These are phyloP conservation scores for Hapalemur alaotrensis DNA, from an alignment of 2,797 vertebrate genomes.

Conservation along the genomic window DNA sequence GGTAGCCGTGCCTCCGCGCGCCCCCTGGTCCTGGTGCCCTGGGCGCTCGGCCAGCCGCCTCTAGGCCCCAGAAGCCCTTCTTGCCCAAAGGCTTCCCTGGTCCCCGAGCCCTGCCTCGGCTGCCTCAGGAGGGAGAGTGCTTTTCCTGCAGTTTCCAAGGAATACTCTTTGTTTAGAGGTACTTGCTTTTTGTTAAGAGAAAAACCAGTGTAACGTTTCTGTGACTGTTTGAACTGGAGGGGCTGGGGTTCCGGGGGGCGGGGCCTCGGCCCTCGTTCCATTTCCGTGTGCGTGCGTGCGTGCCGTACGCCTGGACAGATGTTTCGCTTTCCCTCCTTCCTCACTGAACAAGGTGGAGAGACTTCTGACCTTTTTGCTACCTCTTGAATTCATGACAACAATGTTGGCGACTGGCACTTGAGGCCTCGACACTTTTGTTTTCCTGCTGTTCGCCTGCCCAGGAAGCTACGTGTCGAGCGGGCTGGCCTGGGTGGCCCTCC, in stretches of 20 bases:
- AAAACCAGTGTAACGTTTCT: constrained; percentile 89
- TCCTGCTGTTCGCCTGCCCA: background rate
- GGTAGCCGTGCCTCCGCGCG: background rate
- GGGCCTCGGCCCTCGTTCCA: constrained; percentile 79
- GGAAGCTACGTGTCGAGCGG: background rate
- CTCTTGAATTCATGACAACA: constrained; percentile 94
- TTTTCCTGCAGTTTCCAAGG: constrained; percentile 79
- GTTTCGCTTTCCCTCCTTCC: constrained; percentile 77
- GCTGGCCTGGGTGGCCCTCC: background rate
- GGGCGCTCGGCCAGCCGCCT: constrained; percentile 40
- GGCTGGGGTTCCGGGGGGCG: constrained; percentile 84
- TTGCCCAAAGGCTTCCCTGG: constrained; percentile 82
- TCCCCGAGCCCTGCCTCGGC: constrained; percentile 81
- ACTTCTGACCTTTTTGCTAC: constrained; percentile 93
- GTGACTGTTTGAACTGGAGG: constrained; percentile 96
- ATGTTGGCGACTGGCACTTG: constrained; percentile 91
- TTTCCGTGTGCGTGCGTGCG: constrained; percentile 70
- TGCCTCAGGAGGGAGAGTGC: constrained; percentile 79
- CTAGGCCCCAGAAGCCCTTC: constrained; percentile 81
- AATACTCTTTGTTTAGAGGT: constrained; percentile 90
- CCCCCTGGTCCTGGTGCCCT: background rate
- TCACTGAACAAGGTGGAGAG: constrained; percentile 86
- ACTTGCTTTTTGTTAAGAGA: constrained; percentile 90
- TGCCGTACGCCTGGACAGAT: constrained; percentile 62
- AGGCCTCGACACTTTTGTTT: constrained; percentile 71